Percentiles rank a stretch among this genome's conserved stretches.
phyloP scores from a whole-genome alignment of 1,140 invertebrate genomes.

The Bombus ignitus region DNA sequence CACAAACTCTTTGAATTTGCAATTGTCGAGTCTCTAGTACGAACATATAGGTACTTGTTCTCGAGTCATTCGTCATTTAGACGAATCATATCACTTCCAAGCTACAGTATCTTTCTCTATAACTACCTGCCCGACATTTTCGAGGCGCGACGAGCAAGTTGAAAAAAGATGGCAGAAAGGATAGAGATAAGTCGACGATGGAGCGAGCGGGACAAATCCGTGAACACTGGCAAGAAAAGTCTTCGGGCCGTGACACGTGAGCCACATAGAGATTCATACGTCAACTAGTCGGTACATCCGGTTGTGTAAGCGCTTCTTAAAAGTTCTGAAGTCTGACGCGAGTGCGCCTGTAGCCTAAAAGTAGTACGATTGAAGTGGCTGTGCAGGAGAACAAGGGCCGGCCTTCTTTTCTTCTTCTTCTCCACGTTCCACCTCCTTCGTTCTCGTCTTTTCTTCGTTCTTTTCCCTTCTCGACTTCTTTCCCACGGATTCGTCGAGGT shows the following conservation, averaged over 20 bases:
- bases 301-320: slow-evolving; percentile 54
- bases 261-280: slow-evolving; percentile 32
- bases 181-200: not conserved
- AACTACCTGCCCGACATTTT: not conserved
- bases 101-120: not conserved
- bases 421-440: not conserved
- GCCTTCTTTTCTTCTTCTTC: not conserved
- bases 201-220: not conserved
- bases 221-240: not conserved
- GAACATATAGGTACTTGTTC: too few relatives aligned
- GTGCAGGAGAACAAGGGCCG: slow-evolving; percentile 3
- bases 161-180: not conserved
- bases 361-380: slow-evolving; percentile 35
- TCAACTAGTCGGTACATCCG: slow-evolving; percentile 39
- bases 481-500: not conserved
- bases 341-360: slow-evolving; percentile 50
- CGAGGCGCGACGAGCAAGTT: not conserved
- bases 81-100: not conserved
- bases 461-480: not conserved
- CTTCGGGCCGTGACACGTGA: slow-evolving; percentile 2
- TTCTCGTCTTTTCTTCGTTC: slow-evolving; percentile 7
- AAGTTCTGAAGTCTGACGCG: slow-evolving; percentile 52
- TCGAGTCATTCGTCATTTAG: not conserved
- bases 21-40: too few relatives aligned
- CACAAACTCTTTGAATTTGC: too few relatives aligned